Evolutionary conservation across 2,888 invertebrate genomes (phyloP).

Genomic region (Tenthredo amoena): DNA sequence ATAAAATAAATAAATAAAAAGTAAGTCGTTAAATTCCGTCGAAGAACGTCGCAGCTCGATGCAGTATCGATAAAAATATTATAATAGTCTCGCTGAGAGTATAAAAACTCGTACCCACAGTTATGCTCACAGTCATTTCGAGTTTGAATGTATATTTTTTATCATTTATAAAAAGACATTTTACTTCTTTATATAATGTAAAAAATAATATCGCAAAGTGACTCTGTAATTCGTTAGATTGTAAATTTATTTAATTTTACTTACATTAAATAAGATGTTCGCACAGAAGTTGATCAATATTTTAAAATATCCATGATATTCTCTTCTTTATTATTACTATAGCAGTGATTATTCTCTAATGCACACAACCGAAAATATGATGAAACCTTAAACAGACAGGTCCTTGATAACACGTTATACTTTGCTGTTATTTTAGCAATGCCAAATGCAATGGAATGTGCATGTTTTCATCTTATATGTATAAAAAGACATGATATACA

Average conservation of each 20-base stretch:
- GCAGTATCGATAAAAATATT: constrained; percentile 38
- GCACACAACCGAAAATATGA: neutral
- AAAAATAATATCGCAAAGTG: constrained; percentile 15
- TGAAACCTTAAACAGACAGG: neutral
- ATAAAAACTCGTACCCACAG: constrained; percentile 15
- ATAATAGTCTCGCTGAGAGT: constrained; percentile 25
- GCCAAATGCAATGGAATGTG: neutral
- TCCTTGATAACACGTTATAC: neutral
- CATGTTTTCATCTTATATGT: neutral
- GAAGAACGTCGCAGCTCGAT: constrained; percentile 10
- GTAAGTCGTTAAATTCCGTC: neutral
- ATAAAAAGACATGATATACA: neutral
- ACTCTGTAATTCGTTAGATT: constrained; percentile 26
- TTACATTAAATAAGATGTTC: constrained; percentile 5
- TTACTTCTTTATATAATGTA: constrained; percentile 9
- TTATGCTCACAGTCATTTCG: constrained; percentile 16
- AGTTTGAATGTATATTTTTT: constrained; percentile 29
- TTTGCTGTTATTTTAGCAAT: neutral
- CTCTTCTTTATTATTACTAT: neutral
- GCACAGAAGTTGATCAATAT: constrained; percentile 6
- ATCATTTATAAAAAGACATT: constrained; percentile 41
- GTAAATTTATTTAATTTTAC: constrained; percentile 36
- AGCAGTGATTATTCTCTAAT: neutral
- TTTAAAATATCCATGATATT: neutral
- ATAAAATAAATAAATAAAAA: neutral